Evolutionary conservation across 2,797 vertebrate species (phyloP).

Genomic region (Cephalopachus bancanus): DNA sequence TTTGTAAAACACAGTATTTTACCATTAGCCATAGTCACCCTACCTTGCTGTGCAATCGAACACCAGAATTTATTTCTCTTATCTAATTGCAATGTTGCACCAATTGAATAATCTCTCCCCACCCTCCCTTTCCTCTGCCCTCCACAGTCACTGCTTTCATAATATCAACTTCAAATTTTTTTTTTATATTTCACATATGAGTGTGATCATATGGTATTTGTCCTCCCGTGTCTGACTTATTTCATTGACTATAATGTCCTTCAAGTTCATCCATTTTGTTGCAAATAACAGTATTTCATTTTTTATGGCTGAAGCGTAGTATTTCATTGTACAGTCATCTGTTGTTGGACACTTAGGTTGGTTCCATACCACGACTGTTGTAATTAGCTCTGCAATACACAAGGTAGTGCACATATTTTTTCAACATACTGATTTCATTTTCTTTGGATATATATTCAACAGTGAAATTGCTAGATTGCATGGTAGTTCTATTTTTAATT

Average conservation of each 20-base stretch:
- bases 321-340: neutral
- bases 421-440: neutral
- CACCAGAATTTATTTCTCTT: neutral
- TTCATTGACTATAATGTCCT: neutral
- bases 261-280: neutral
- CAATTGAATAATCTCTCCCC: neutral
- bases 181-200: neutral
- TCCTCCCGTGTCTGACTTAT: neutral
- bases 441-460: neutral
- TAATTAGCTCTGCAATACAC: neutral
- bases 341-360: neutral
- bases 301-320: neutral
- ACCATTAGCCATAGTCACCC: neutral
- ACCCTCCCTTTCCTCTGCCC: neutral
- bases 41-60: neutral
- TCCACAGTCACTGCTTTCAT: neutral
- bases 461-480: no score
- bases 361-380: neutral
- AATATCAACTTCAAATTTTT: neutral
- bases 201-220: neutral
- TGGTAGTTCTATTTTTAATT: neutral
- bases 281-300: neutral
- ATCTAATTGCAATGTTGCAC: neutral
- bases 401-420: neutral
- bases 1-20: neutral